phyloP scores from a whole-genome alignment of 2,888 invertebrate genomes.

The Alentia gelatinosa region DNA sequence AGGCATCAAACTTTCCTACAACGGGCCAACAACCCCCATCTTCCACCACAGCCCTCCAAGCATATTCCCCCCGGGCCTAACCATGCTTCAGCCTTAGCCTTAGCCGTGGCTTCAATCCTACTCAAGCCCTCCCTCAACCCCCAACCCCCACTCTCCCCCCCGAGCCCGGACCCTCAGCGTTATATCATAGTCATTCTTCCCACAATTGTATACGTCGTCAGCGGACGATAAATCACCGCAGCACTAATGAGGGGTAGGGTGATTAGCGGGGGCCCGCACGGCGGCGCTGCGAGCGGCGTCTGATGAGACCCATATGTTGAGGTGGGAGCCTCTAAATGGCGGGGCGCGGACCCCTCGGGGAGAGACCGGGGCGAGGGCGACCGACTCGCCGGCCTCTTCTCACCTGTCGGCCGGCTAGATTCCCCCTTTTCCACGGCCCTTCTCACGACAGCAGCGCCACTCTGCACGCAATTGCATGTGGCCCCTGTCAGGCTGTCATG shows the following conservation, averaged over 20 bases:
- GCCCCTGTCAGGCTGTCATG: background rate
- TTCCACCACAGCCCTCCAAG: background rate
- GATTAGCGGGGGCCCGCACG: background rate
- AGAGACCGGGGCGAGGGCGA: background rate
- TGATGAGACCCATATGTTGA: conserved; percentile 30
- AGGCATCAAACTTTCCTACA: no score
- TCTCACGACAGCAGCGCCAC: background rate
- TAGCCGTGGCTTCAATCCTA: background rate
- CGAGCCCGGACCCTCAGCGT: background rate
- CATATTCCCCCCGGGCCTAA: background rate
- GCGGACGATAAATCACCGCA: background rate
- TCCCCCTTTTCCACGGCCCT: background rate
- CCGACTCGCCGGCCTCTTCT: conserved; percentile 4
- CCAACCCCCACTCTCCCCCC: background rate
- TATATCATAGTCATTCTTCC: background rate
- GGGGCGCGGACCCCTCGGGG: background rate
- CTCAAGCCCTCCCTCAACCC: background rate
- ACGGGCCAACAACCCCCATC: no score
- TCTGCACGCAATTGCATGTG: conserved; percentile 6
- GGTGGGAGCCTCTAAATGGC: background rate
- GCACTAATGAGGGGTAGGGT: background rate
- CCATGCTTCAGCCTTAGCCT: no score
- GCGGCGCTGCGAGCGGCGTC: background rate
- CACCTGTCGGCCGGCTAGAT: conserved; percentile 14
- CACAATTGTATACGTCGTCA: background rate